These are phyloP conservation scores for Xanthorhoe spadicearia DNA, from an alignment of 2,888 invertebrate species.

Conservation along the genomic window DNA sequence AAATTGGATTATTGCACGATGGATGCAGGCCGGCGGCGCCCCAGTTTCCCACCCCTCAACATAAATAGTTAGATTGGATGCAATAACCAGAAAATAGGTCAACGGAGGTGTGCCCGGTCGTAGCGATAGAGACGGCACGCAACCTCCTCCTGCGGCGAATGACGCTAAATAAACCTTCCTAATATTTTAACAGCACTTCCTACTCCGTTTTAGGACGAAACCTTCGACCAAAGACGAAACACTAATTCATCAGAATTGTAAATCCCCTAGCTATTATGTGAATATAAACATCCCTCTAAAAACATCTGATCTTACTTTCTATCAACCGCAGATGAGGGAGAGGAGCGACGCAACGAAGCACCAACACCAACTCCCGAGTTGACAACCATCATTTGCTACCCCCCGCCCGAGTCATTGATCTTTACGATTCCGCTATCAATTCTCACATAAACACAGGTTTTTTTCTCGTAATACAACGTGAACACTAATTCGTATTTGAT, in stretches of 20 bases:
- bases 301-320: conserved; percentile 62
- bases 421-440: conserved; percentile 45
- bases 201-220: conserved; percentile 16
- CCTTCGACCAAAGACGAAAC: no score
- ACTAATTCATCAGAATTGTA: conserved; percentile 48
- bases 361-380: conserved; percentile 58
- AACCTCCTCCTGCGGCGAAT: conserved; percentile 63
- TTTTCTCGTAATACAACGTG: conserved; percentile 1
- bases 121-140: conserved; percentile 72
- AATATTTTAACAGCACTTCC: conserved; percentile 58
- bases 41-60: conserved; percentile 74
- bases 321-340: conserved; percentile 63
- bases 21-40: conserved; percentile 70
- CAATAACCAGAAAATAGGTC: conserved; percentile 84
- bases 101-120: conserved; percentile 82
- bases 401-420: conserved; percentile 71
- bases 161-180: conserved; percentile 59
- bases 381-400: conserved; percentile 65
- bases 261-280: conserved; percentile 41
- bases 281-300: conserved; percentile 58
- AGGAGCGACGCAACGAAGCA: conserved; percentile 66
- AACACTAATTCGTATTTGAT: conserved; percentile 3
- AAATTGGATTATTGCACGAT: conserved; percentile 61
- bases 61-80: conserved; percentile 81
- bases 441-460: conserved; percentile 33